Evolutionary conservation across 1,140 invertebrate species (phyloP), one percentile per base, ranked within the genome.

Genomic region (Geopemphigus sp.): DNA sequence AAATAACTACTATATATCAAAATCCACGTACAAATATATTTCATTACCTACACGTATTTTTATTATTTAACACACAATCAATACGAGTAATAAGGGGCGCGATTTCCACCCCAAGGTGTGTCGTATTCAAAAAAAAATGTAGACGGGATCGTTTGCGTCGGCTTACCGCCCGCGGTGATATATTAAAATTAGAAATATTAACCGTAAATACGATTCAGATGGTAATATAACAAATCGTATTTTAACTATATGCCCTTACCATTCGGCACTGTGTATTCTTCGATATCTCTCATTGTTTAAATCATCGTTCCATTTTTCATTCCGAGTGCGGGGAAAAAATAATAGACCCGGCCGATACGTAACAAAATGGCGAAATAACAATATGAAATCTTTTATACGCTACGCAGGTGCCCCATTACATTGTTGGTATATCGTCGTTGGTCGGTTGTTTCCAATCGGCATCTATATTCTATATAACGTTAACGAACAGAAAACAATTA

Each of bases 131-230:
- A 50, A 63, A 78, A 78, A 63, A 61, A 78, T 26, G 74, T 50
- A 50, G 45, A 78, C 45, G 74, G 73, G n/a, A 78, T 63, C 57
- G 74, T 78, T 78, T 78, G 74, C 50, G 74, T 50, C 74, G 32
- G 22, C 74, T 78, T 78, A 78, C 74, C 74, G 45, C 74, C 74
- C 39, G 74, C 24, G 24, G 74, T 19, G 74, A 63, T 78, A 12
- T 78, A 78, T 78, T 78, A 78, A 78, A 78, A 78, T 78, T 78
- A 78, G 57, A 78, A 78, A 63, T 78, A 78, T 78, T 78, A 78
- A 78, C 74, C 74, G 74, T 78, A 78, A 78, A 78, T 61, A 78
- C 39, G 22, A 78, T 63, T 78, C 57, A 19, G 74, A 78, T 63
- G 56, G 56, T 76, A 45, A 50, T 63, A 78, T 78, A 78, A 78